Percentiles rank a stretch among this genome's conserved stretches.
Evolutionary conservation across 30 jellyfish, hydroid and myxozoan genomes (phyloP).

Genomic region (Aurelia aurita complex sp. Pacific): DNA sequence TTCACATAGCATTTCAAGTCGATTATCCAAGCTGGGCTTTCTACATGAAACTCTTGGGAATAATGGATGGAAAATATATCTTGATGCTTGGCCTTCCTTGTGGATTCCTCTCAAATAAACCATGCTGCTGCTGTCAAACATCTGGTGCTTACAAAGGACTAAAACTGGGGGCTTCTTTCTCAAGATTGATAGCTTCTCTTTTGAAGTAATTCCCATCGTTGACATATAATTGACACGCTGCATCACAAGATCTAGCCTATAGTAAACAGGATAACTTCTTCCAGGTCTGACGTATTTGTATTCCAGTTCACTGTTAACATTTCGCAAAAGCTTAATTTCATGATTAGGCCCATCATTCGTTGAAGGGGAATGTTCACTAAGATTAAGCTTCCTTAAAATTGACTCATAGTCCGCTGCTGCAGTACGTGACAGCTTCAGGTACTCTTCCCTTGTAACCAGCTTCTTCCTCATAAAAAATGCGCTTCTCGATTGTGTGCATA

Average conservation of each 20-base stretch:
- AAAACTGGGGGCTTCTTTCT: constrained; percentile 61
- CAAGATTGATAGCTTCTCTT: constrained; percentile 29
- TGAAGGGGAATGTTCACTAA: constrained; percentile 39
- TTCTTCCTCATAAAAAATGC: constrained; percentile 40
- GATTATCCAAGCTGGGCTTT: constrained; percentile 32
- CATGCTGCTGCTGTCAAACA: constrained; percentile 62
- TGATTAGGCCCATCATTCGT: background rate
- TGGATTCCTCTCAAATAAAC: constrained; percentile 59
- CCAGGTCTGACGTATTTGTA: constrained; percentile 36
- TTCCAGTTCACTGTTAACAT: constrained; percentile 15
- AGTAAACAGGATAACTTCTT: constrained; percentile 32
- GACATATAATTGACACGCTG: constrained; percentile 58
- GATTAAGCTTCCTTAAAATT: constrained; percentile 30
- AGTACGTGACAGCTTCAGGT: constrained; percentile 56
- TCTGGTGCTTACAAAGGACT: constrained; percentile 33
- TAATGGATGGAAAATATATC: constrained; percentile 52
- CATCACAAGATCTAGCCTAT: constrained; percentile 53
- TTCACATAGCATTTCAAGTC: constrained; percentile 38
- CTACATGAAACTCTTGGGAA: constrained; percentile 37
- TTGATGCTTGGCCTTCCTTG: constrained; percentile 19
- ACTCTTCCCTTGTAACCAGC: constrained; percentile 57
- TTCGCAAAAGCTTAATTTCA: constrained; percentile 36
- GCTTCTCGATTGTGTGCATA: background rate
- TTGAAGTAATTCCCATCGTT: constrained; percentile 68
- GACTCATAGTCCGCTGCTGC: constrained; percentile 41